Conservation (phyloP, 1,140 invertebrate species). For the Drosophila subobscura region DNA sequence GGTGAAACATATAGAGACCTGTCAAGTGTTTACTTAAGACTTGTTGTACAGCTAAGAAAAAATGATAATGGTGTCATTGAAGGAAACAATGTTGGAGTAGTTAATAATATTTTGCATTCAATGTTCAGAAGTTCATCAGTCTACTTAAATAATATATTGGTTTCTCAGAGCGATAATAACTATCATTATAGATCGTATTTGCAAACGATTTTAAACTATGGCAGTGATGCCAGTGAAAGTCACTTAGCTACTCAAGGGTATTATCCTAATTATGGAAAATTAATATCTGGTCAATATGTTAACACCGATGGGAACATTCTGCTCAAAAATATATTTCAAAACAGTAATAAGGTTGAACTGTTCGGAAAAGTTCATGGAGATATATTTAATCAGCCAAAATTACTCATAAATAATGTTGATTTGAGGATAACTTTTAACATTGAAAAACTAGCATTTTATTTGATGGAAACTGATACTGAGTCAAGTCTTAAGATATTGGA, state of each 20-base stretch:
- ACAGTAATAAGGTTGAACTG: no score
- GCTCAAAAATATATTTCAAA: no score
- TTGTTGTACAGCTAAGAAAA: no score
- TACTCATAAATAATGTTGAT: not conserved
- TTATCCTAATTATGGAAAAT: no score
- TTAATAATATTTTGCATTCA: conserved; percentile 3
- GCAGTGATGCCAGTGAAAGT: not conserved
- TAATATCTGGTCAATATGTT: no score
- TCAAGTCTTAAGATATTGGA: conserved; percentile 9
- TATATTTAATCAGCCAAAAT: not conserved
- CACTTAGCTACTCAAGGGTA: no score
- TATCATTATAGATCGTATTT: not conserved
- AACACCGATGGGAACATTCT: no score
- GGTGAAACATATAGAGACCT: no score
- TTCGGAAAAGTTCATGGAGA: no score
- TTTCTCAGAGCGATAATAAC: not conserved
- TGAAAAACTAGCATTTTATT: conserved; percentile 9
- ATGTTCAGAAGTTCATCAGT: conserved; percentile 5
- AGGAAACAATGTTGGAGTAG: not conserved
- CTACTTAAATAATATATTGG: not conserved
- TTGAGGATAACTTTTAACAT: not conserved
- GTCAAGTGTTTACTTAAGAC: no score
- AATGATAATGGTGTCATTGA: no score
- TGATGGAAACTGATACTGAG: conserved; percentile 1
- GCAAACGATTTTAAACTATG: not conserved